Evolutionary conservation across 1,140 invertebrate genomes (phyloP).

Genomic region (Streblospio benedicti): DNA sequence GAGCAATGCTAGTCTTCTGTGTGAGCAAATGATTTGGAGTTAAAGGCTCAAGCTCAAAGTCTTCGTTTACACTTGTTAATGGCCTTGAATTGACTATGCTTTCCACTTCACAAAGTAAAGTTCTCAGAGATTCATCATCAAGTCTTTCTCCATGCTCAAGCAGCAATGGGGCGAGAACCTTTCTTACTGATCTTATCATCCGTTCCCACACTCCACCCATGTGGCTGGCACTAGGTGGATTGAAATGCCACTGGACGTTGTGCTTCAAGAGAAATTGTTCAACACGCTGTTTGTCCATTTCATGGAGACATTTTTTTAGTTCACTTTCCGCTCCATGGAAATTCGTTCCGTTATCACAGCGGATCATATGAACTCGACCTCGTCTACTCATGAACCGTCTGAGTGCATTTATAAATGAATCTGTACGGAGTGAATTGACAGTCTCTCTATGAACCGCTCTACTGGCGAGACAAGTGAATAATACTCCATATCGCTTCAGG

Average conservation of each 20-base stretch:
- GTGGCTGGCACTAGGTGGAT: background rate
- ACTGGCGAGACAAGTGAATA: background rate
- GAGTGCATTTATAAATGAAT: background rate
- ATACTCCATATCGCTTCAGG: constrained; percentile 9
- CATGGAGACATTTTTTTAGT: background rate
- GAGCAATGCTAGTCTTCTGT: background rate
- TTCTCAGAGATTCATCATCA: too few relatives aligned
- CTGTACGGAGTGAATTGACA: background rate
- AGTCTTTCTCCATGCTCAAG: background rate
- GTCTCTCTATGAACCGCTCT: background rate
- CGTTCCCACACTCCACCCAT: background rate
- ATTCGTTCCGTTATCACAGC: background rate
- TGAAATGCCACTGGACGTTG: background rate
- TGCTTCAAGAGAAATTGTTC: background rate
- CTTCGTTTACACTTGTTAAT: background rate
- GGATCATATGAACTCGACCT: background rate
- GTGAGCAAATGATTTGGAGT: constrained; percentile 12
- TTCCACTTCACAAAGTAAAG: constrained; percentile 11
- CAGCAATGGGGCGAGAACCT: background rate
- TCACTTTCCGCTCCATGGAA: background rate
- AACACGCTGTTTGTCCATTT: background rate
- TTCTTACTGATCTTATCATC: background rate
- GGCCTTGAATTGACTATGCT: constrained; percentile 7
- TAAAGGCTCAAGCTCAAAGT: constrained; percentile 6
- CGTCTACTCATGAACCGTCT: background rate